phyloP scores from a whole-genome alignment of 2,888 invertebrate genomes.

The Tipula lateralis region DNA sequence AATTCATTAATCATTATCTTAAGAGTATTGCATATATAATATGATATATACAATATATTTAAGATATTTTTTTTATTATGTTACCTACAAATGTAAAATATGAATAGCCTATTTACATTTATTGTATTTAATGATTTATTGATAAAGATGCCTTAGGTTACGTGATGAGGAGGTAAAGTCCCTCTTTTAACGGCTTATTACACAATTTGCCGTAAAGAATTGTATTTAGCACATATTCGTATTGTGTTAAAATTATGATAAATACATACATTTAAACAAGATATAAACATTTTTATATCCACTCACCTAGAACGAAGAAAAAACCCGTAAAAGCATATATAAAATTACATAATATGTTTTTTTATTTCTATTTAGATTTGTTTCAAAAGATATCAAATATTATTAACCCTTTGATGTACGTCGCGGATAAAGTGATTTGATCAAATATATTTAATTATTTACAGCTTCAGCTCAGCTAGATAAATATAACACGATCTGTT shows the following conservation, averaged over 20 bases:
- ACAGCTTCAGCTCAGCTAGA: neutral
- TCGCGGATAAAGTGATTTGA: neutral
- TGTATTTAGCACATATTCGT: neutral
- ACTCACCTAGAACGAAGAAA: constrained; percentile 19
- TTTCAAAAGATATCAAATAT: neutral
- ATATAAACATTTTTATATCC: neutral
- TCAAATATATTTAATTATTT: neutral
- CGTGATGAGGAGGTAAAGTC: neutral
- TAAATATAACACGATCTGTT: neutral
- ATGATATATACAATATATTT: too few relatives aligned
- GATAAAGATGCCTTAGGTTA: neutral
- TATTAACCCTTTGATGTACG: neutral
- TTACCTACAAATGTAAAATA: too few relatives aligned
- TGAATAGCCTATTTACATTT: neutral
- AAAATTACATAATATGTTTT: neutral
- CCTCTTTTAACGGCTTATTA: neutral
- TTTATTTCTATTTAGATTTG: neutral
- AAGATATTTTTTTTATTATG: too few relatives aligned
- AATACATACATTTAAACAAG: neutral
- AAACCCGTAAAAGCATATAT: neutral
- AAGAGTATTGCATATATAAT: too few relatives aligned
- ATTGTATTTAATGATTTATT: neutral
- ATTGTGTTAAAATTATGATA: neutral
- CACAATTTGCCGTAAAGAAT: too few relatives aligned
- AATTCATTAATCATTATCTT: neutral